Base-by-base conservation (phyloP, 1,140 invertebrate species). In the Heliothis subflexa region DNA sequence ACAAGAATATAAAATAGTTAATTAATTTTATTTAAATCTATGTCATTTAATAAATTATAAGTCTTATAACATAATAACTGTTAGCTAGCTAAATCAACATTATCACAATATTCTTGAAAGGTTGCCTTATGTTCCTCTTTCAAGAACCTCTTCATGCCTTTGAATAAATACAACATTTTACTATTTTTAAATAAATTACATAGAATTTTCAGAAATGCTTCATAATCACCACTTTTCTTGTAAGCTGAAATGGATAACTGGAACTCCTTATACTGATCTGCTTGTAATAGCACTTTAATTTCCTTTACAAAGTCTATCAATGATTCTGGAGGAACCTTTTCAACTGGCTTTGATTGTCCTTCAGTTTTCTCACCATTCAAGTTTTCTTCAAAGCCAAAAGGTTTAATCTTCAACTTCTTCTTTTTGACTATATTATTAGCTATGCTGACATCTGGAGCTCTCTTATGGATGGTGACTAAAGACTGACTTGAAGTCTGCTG, bases 81-180 rank as follows among this genome's bases (percentile, higher is more conserved):
- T 87, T 62, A 87, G 75, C 75, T 83, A 61, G 62, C 61, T 73
- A 91, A 89, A 73, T 85, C 88, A 14, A 92, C 86, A 86, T 87
- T 93, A 88, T 95, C 91, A 91, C 95, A 95, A 86, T 95, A 95
- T 82, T 89, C 86, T 85, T 95, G 94, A 87, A 96, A 96, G 50
- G 82, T 80, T 11, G 68, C 59, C 89, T 96, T 96, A 85, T 96
- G 95, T 71, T 94, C 90, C 49, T 94, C 93, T 85, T 95, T 95
- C 10, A 96, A 80, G 89, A 95, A 96, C 52, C 95, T 94, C 49
- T 95, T 95, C 93, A 96, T 96, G 79, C 96, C 96, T 83, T 92
- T 93, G 55, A 97, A 95, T 76, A 97, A 94, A 90, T 96, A 96
- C 78, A 95, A 95, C 59, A 95, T 79, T 78, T 94, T 91, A 55